Percentiles rank a stretch among this genome's conserved stretches.
phyloP scores from a whole-genome alignment of 92 coral and sea anemone genomes.

The Scolanthus callimorphus region DNA sequence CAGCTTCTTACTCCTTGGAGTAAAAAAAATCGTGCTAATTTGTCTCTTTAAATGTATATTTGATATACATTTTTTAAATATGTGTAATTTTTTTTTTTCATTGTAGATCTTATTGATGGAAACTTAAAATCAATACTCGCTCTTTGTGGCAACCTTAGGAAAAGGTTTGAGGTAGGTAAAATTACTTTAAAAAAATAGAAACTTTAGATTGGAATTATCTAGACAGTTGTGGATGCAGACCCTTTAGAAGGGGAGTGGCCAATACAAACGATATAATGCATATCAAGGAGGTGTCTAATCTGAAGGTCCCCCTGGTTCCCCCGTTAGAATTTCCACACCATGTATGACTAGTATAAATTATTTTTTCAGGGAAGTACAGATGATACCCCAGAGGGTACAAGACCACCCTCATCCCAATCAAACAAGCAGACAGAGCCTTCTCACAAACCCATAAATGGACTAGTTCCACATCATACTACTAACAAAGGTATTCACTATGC shows the following conservation, averaged over 20 bases:
- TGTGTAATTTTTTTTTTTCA: not conserved
- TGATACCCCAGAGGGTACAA: constrained; percentile 45
- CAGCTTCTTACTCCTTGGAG: too few relatives aligned
- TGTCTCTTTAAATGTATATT: too few relatives aligned
- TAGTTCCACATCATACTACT: constrained; percentile 23
- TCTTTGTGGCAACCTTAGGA: constrained; percentile 69
- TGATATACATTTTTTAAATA: not conserved
- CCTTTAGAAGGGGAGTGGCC: too few relatives aligned
- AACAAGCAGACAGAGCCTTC: constrained; percentile 12
- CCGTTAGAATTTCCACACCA: too few relatives aligned
- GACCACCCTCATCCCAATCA: constrained; percentile 72
- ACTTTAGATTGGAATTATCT: too few relatives aligned
- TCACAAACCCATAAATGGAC: constrained; percentile 44
- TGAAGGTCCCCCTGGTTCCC: too few relatives aligned
- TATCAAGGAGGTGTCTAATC: too few relatives aligned
- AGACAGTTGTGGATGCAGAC: too few relatives aligned
- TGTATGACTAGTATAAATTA: too few relatives aligned
- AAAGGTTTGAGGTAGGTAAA: constrained; percentile 91
- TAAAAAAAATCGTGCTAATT: too few relatives aligned
- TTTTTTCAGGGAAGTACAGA: constrained; percentile 50
- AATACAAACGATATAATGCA: too few relatives aligned
- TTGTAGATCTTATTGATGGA: constrained; percentile 92
- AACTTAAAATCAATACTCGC: constrained; percentile 70
- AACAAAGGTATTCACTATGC: constrained; percentile 32
- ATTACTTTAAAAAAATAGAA: too few relatives aligned